Evolutionary conservation across 1,140 invertebrate species (phyloP).

Genomic region (Pteromalus puparum): DNA sequence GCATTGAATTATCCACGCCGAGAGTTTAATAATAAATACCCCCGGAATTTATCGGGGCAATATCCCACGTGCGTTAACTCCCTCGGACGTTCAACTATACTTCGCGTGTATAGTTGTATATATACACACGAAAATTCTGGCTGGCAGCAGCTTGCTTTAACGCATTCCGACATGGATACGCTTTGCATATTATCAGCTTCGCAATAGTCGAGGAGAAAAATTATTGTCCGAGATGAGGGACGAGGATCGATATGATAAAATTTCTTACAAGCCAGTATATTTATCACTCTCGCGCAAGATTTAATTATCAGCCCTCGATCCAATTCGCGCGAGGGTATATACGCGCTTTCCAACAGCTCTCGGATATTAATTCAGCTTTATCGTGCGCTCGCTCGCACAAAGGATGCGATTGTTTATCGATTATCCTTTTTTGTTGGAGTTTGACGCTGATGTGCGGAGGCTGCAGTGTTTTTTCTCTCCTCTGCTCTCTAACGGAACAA

Average conservation of each 20-base stretch:
- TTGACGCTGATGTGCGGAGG: too few species aligned
- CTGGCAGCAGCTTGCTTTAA: slow-evolving; percentile 25
- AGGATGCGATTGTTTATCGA: neutral
- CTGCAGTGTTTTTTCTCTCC: too few species aligned
- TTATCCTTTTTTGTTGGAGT: neutral
- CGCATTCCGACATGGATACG: neutral
- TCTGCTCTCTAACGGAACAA: too few species aligned
- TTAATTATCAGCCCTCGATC: too few species aligned
- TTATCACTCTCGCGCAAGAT: too few species aligned
- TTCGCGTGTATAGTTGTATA: neutral
- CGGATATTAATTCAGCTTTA: neutral
- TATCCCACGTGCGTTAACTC: slow-evolving; percentile 33
- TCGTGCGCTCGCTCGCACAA: neutral
- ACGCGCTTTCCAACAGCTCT: too few species aligned
- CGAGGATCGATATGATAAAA: too few species aligned
- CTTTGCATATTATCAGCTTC: neutral
- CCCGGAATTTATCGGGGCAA: slow-evolving; percentile 32
- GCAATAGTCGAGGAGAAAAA: neutral
- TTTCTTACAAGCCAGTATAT: too few species aligned
- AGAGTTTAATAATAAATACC: slow-evolving; percentile 25
- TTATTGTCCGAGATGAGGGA: neutral
- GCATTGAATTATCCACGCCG: neutral
- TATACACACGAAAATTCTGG: neutral
- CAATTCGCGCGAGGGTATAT: too few species aligned
- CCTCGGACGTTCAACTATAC: neutral